Base-by-base conservation (phyloP, 1,140 invertebrate species). In the Schmidtea mediterranea region DNA sequence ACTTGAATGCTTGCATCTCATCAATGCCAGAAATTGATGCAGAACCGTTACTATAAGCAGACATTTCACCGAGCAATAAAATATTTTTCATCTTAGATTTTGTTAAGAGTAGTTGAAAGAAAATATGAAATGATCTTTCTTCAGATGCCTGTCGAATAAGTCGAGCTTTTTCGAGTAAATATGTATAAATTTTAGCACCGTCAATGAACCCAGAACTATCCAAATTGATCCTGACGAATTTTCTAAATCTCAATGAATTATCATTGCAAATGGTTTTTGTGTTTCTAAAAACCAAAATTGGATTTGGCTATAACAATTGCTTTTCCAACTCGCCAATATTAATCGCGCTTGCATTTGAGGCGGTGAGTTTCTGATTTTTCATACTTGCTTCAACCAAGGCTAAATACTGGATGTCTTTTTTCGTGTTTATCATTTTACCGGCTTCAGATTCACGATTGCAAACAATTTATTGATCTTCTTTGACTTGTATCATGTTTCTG, bases 341-440 rank as follows among this genome's bases (percentile, higher is more conserved):
- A n/a, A n/a, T n/a, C n/a, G n/a, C n/a, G n/a, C n/a, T n/a, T n/a
- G n/a, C n/a, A n/a, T n/a, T n/a, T n/a, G n/a, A n/a, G n/a, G n/a
- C n/a, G n/a, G n/a, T n/a, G n/a, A n/a, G n/a, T n/a, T n/a, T n/a
- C n/a, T n/a, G n/a, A n/a, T n/a, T n/a, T n/a, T n/a, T n/a, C n/a
- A 55, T 53, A 8, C 84, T 90, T 12, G 87, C 86, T 54, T 87
- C 89, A 36, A 95, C 87, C 69, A 83, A 90, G 1, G 89, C 89
- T 61, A 98, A 72, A 73, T 97, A 98, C 69, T 98, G 92, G 61
- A 98, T 98, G 26, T 98, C 92, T 75, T 98, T 98, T 70, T 98
- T 98, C 39, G 92, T 98, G 67, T 98, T 98, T 67, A 98, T 92
- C 18, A 92, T 98, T 73, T 98, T 98, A 53, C 92, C 92, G 55